These are phyloP conservation scores for Drosophila cyrtoloma DNA, from an alignment of 2,888 invertebrate genomes.

Conservation along the genomic window DNA sequence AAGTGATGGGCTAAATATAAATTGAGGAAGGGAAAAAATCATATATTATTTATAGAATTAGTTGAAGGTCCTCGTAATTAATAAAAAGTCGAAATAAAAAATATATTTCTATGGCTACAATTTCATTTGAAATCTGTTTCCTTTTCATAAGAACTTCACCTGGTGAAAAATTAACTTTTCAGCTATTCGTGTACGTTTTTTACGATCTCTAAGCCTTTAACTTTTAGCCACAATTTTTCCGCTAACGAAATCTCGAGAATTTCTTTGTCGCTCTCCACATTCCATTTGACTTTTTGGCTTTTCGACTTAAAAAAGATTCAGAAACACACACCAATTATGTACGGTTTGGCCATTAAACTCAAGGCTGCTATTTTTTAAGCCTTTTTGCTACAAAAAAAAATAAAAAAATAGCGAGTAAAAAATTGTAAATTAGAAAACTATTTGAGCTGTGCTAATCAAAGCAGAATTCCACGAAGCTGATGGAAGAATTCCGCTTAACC, in stretches of 20 bases:
- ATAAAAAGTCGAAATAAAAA: neutral
- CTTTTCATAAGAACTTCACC: constrained; percentile 29
- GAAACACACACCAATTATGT: constrained; percentile 18
- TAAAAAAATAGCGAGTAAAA: constrained; percentile 9
- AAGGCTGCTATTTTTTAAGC: constrained; percentile 72
- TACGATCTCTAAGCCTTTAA: constrained; percentile 44
- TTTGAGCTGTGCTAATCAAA: constrained; percentile 26
- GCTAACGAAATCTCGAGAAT: constrained; percentile 16
- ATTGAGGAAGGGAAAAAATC: neutral
- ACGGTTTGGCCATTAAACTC: constrained; percentile 31
- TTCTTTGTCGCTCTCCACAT: constrained; percentile 36
- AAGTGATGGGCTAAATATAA: neutral
- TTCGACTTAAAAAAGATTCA: constrained; percentile 56
- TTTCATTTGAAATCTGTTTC: neutral
- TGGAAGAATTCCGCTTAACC: constrained; percentile 56
- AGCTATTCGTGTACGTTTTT: constrained; percentile 13
- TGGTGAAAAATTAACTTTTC: constrained; percentile 27
- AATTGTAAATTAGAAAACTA: constrained; percentile 31
- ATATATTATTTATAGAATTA: neutral
- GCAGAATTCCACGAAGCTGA: constrained; percentile 49
- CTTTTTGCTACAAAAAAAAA: constrained; percentile 48
- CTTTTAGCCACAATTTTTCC: constrained; percentile 47
- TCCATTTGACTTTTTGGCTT: constrained; percentile 76
- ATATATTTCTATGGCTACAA: neutral
- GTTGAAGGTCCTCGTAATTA: neutral